Evolutionary conservation across 2,888 invertebrate genomes (phyloP).

Genomic region (Hemistola chrysoprasaria): DNA sequence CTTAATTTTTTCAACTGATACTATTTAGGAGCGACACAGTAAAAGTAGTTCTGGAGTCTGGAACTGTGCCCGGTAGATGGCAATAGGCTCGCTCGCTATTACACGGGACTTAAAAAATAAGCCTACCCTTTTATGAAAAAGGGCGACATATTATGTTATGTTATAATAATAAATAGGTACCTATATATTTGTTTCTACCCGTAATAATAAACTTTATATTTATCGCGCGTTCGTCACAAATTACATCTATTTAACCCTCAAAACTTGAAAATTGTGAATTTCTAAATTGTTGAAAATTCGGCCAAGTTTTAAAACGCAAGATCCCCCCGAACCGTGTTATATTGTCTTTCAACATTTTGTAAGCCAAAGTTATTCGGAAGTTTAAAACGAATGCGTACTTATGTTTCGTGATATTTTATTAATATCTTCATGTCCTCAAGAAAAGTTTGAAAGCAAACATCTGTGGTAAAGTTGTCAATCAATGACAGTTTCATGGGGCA

Average conservation of each 20-base stretch:
- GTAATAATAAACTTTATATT: too few relatives aligned
- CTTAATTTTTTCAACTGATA: too few relatives aligned
- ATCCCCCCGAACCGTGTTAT: conserved; percentile 4
- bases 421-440: conserved; percentile 23
- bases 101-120: too few relatives aligned
- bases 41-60: too few relatives aligned
- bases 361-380: conserved; percentile 11
- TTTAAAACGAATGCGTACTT: conserved; percentile 16
- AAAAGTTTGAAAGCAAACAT: conserved; percentile 21
- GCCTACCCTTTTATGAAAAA: too few relatives aligned
- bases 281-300: conserved; percentile 8
- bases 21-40: too few relatives aligned
- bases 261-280: conserved; percentile 10
- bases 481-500: too few relatives aligned
- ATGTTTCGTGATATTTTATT: conserved; percentile 28
- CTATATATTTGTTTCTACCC: neutral
- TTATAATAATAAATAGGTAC: too few relatives aligned
- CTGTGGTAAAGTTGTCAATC: conserved; percentile 5
- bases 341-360: conserved; percentile 6
- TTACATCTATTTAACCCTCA: conserved; percentile 3
- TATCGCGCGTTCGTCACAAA: neutral
- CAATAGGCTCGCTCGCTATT: too few relatives aligned
- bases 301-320: conserved; percentile 9
- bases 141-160: too few relatives aligned
- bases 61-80: too few relatives aligned